These are phyloP conservation scores for Hepsetus odoe DNA, from an alignment of 2,113 vertebrate species.

Conservation along the genomic window DNA sequence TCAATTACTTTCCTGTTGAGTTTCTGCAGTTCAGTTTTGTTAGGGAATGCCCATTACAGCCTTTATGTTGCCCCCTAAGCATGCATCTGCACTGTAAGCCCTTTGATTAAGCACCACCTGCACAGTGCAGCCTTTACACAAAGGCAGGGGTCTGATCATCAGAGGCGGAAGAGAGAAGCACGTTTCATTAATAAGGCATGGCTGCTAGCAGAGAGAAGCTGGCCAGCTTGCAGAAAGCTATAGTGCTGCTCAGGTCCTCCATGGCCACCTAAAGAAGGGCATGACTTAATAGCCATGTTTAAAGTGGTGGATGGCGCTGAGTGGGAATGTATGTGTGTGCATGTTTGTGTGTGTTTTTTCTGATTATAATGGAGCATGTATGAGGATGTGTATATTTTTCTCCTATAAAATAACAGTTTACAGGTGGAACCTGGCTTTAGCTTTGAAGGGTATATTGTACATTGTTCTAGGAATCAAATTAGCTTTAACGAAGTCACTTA, in stretches of 20 bases:
- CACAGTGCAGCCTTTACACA: constrained; percentile 1
- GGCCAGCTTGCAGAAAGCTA: neutral
- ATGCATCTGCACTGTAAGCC: constrained; percentile 18
- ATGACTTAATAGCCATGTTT: constrained; percentile 39
- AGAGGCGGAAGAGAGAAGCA: constrained; percentile 24
- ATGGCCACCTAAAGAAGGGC: constrained; percentile 18
- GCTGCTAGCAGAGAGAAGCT: neutral
- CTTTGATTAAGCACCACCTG: constrained; percentile 22
- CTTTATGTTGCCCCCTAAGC: constrained; percentile 16
- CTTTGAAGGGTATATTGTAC: too few species aligned
- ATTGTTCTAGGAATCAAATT: too few species aligned
- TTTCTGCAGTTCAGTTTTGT: neutral
- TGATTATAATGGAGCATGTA: too few species aligned
- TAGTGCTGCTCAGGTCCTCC: constrained; percentile 1
- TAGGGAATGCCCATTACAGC: neutral
- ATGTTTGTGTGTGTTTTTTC: constrained; percentile 34
- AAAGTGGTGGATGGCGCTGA: neutral
- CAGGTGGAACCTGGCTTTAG: too few species aligned
- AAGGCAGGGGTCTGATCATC: constrained; percentile 21
- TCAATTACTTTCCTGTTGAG: neutral
- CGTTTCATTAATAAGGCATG: constrained; percentile 43
- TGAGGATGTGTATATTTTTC: too few species aligned
- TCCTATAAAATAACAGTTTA: too few species aligned
- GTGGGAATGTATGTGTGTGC: constrained; percentile 19
- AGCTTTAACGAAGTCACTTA: too few species aligned